Evolutionary conservation across 2,888 invertebrate species (phyloP).

Genomic region (Heliconius erato): DNA sequence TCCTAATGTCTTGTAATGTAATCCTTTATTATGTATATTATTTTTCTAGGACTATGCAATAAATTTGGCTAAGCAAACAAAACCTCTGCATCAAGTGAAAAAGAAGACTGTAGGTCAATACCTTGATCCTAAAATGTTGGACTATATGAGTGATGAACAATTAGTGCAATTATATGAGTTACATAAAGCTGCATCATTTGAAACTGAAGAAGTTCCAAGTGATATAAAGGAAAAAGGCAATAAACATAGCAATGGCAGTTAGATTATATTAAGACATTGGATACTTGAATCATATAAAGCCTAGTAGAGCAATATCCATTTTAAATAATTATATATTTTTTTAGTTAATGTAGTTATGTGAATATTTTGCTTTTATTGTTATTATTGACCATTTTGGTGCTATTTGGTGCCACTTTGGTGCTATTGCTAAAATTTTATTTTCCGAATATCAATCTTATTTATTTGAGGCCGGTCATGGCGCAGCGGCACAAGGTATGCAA

Average conservation of each 20-base stretch:
- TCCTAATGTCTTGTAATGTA: background rate
- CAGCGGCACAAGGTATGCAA: no score
- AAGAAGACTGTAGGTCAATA: slow-evolving; percentile 87
- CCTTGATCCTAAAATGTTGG: slow-evolving; percentile 87
- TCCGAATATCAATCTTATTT: background rate
- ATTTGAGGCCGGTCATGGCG: no score
- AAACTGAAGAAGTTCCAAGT: slow-evolving; percentile 21
- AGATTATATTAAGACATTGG: background rate
- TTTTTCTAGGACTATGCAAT: slow-evolving; percentile 90
- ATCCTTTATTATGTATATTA: background rate
- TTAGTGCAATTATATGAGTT: slow-evolving; percentile 94
- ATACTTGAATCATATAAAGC: background rate
- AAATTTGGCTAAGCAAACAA: slow-evolving; percentile 90
- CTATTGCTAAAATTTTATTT: background rate
- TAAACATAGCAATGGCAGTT: slow-evolving; percentile 40
- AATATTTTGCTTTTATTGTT: no score
- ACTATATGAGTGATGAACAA: slow-evolving; percentile 92
- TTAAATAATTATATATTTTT: no score
- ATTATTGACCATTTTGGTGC: no score
- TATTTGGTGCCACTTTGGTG: background rate
- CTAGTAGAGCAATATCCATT: background rate
- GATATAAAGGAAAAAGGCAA: slow-evolving; percentile 17
- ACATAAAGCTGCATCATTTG: slow-evolving; percentile 86
- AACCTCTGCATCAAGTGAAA: slow-evolving; percentile 87
- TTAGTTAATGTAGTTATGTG: no score